Evolutionary conservation across 2,888 invertebrate genomes (phyloP), one percentile per base, ranked within the genome.

Genomic region (Myopa testacea): DNA sequence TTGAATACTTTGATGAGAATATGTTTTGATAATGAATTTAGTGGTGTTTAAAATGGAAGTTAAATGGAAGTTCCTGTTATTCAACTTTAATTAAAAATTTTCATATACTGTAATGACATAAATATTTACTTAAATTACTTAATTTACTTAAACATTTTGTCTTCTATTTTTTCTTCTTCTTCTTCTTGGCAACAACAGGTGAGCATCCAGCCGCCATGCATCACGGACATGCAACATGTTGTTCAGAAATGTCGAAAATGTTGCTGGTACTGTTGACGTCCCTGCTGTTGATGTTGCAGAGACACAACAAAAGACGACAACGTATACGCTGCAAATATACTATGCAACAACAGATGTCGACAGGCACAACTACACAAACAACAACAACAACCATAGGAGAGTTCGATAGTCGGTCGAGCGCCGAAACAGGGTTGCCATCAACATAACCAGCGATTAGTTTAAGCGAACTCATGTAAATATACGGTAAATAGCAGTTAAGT

Each of bases 161-260:
- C 16, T 55, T 55, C 55, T 16, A 1, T 55, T 55, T 55, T n/a
- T 14, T 55, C 5, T 12, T 55, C 55, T 55, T 12, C 16, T 55
- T 55, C 16, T 55, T 55, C 55, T 55, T 55, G 16, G 5, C 67
- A 68, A 74, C 45, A 74, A 65, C 92, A 95, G 95, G 95, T 85
- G 95, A 95, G 91, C 94, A 95, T 88, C 95, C 95, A 84, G 95
- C 95, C 78, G 95, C 95, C 68, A 95, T 95, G 95, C 94, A 95
- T 90, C 94, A 95, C 84, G 93, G 94, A 71, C 91, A 84, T 77
- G 85, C 87, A 68, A 80, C 85, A 81, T 83, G 84, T 67, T 77
- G 83, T n/a, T 84, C 34, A 14, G 82, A 80, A 75, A 85, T 87
- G 77, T 80, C 85, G 38, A 81, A 82, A 76, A 69, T 84, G 50